Conservation (phyloP, 35 echinoderm and acorn worm genomes). For the Chiridota heheva region DNA sequence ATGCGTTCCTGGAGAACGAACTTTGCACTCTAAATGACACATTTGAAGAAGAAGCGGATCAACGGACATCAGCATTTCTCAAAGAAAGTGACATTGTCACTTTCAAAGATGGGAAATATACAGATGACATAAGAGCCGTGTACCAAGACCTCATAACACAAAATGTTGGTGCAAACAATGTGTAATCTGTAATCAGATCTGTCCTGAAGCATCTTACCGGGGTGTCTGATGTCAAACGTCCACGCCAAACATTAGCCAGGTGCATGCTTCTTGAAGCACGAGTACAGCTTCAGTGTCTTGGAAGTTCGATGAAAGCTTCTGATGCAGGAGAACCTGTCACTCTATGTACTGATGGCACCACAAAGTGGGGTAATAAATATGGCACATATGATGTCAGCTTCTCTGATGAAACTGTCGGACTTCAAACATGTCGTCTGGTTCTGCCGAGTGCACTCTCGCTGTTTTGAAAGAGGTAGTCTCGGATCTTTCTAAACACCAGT, state of each 20-base stretch:
- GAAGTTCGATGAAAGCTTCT: constrained; percentile 17
- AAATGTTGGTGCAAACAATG: constrained; percentile 3
- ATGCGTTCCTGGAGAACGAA: constrained; percentile 24
- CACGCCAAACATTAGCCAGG: no score
- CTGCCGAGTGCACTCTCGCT: constrained; percentile 24
- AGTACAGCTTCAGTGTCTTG: constrained; percentile 26
- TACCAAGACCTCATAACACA: no score
- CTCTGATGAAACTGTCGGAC: constrained; percentile 26
- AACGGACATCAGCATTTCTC: no score
- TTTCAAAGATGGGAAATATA: constrained; percentile 27
- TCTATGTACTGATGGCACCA: constrained; percentile 53
- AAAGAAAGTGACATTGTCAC: no score
- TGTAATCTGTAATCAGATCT: no score
- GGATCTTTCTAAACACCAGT: no score
- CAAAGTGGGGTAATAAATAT: constrained; percentile 66
- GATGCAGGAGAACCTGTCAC: constrained; percentile 18
- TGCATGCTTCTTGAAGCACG: no score
- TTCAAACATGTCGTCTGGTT: no score
- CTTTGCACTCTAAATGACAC: constrained; percentile 16
- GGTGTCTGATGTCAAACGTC: no score
- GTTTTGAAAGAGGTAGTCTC: constrained; percentile 39
- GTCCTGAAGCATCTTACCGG: no score
- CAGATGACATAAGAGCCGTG: constrained; percentile 53
- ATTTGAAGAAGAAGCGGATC: no score
- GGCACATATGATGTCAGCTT: constrained; percentile 45